Evolutionary conservation across 2,888 invertebrate genomes (phyloP).

Genomic region (Oxyteleia sp.): DNA sequence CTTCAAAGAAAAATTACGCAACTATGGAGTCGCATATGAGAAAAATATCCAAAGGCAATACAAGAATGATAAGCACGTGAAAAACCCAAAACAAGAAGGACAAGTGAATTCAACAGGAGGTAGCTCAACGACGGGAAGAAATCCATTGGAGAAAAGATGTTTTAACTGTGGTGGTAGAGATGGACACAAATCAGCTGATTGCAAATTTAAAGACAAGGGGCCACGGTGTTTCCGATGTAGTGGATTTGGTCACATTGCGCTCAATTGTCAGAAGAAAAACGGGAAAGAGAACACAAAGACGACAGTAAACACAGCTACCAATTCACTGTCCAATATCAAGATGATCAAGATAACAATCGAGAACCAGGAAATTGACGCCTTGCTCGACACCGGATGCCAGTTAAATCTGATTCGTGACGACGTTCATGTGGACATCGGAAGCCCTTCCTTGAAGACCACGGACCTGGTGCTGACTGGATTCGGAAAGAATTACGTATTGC

Average conservation of each 20-base stretch:
- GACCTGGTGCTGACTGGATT: constrained; percentile 50
- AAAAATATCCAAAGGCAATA: neutral
- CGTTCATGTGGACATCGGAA: constrained; percentile 29
- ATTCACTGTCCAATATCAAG: neutral
- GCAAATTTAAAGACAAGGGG: constrained; percentile 41
- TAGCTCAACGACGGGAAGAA: neutral
- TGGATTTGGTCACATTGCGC: constrained; percentile 66
- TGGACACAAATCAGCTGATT: constrained; percentile 39
- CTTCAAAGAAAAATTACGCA: constrained; percentile 38
- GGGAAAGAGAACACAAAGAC: neutral
- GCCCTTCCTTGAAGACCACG: constrained; percentile 27
- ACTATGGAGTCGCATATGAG: constrained; percentile 20
- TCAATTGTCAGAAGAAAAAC: constrained; percentile 31
- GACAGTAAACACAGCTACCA: neutral
- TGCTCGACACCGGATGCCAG: constrained; percentile 56
- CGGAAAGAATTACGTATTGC: constrained; percentile 37
- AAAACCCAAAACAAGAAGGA: neutral
- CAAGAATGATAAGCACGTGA: neutral
- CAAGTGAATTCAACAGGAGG: neutral
- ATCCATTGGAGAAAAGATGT: constrained; percentile 13
- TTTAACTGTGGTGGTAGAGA: constrained; percentile 48
- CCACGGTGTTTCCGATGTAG: constrained; percentile 58
- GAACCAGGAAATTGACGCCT: constrained; percentile 18
- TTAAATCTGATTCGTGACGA: constrained; percentile 48
- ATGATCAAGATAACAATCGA: constrained; percentile 18